phyloP scores from a whole-genome alignment of 2,888 invertebrate genomes.

The Lumbricus terrestris region DNA sequence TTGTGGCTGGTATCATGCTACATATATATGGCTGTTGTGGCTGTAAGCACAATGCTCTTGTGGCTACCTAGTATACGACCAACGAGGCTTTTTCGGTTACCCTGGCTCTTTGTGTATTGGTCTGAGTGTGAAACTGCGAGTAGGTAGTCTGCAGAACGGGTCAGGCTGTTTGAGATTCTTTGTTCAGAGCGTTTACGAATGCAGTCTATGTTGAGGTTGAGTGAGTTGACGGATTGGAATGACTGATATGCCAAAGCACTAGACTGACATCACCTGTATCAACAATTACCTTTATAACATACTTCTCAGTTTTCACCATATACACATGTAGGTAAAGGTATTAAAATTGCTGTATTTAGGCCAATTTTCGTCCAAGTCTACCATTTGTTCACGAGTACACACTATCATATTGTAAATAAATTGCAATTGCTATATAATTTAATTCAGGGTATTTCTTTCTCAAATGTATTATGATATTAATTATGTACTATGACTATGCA shows the following conservation, averaged over 20 bases:
- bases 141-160: background rate
- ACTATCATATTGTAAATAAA: too few relatives aligned
- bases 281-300: background rate
- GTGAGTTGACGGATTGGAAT: background rate
- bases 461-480: too few relatives aligned
- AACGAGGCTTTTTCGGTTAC: background rate
- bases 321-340: too few relatives aligned
- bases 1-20: background rate
- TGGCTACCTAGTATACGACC: background rate
- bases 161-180: background rate
- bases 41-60: background rate
- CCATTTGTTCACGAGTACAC: too few relatives aligned
- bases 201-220: background rate
- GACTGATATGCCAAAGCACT: too few relatives aligned
- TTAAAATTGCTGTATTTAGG: too few relatives aligned
- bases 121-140: background rate
- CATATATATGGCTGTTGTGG: background rate
- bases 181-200: background rate
- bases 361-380: too few relatives aligned
- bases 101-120: background rate
- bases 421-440: too few relatives aligned
- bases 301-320: background rate
- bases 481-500: too few relatives aligned
- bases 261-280: background rate
- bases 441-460: too few relatives aligned